Conservation (phyloP, 2,888 invertebrate genomes). For the Anthrax anthrax region DNA sequence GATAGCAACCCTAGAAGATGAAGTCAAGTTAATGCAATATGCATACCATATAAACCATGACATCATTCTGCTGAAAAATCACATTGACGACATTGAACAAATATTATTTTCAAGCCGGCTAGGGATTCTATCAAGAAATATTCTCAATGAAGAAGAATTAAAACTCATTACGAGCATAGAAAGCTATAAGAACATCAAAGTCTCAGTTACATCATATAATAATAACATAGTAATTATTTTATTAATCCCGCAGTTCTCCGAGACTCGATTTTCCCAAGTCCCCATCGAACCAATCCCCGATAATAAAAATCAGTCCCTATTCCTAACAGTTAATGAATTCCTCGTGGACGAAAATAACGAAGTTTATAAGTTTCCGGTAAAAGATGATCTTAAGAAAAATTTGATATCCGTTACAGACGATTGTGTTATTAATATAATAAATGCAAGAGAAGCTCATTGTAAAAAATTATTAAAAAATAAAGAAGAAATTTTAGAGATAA, state of each 20-base stretch:
- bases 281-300: background rate
- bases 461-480: background rate
- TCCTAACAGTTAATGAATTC: background rate
- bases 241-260: constrained; percentile 5
- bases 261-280: background rate
- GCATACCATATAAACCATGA: background rate
- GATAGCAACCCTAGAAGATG: constrained; percentile 1
- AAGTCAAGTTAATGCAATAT: constrained; percentile 1
- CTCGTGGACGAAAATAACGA: background rate
- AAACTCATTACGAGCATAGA: constrained; percentile 4
- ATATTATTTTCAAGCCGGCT: constrained; percentile 8
- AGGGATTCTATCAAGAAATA: constrained; percentile 5
- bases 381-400: constrained; percentile 1
- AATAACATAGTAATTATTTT: constrained; percentile 5
- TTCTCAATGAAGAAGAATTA: constrained; percentile 2
- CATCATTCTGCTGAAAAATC: constrained; percentile 1
- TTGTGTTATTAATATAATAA: background rate
- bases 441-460: background rate
- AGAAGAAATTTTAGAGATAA: constrained; percentile 1
- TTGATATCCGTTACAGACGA: background rate
- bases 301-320: background rate
- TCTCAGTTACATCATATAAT: constrained; percentile 2
- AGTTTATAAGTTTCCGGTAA: background rate
- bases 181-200: constrained; percentile 5
- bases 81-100: constrained; percentile 5